Evolutionary conservation across 2,888 invertebrate genomes (phyloP), one percentile per base, ranked within the genome.

Genomic region (Geophilus truncorum): DNA sequence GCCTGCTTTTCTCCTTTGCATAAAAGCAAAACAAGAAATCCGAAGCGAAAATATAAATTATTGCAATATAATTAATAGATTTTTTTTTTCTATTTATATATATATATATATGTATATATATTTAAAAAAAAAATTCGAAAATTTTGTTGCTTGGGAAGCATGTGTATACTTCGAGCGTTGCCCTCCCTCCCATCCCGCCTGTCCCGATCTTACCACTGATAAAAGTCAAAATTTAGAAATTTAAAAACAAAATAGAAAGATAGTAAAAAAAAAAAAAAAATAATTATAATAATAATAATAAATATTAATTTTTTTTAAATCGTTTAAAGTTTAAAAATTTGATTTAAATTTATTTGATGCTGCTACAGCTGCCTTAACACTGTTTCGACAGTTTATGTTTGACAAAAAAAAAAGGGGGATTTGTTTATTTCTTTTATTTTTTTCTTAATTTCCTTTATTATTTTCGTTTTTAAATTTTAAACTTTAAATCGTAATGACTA

Each of bases 1-100:
- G 76, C 57, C 70, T 80, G 80, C 80, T 76, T 80, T 78, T 78
- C 45, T 78, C 28, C 45, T 78, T 45, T 45, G 40, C 45, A 12
- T 78, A 15, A 70, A 70, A 70, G 70, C 70, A 70, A 70, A 70
- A 70, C 15, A 70, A 70, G 28, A n/a, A 23, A 5, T 15, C 90
- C 7, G 77, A 70, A 15, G 28, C 79, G 40, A 78, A 62, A 28
- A 28, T 3, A 25, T 10, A 3, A 70, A 70, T 80, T 70, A 36
- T 40, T n/a, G n/a, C n/a, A n/a, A n/a, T n/a, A n/a, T n/a, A n/a
- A n/a, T n/a, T n/a, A n/a, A n/a, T n/a, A n/a, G n/a, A n/a, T n/a
- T n/a, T n/a, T n/a, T n/a, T n/a, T n/a, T n/a, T n/a, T n/a, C 36
- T 30, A n/a, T 80, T 15, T 81, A 28, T 28, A 18, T n/a, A 62